A percentile compares a stretch with the other conserved stretches of the same genome.
Conservation (phyloP, 1,140 invertebrate genomes). For the Polyergus mexicanus region DNA sequence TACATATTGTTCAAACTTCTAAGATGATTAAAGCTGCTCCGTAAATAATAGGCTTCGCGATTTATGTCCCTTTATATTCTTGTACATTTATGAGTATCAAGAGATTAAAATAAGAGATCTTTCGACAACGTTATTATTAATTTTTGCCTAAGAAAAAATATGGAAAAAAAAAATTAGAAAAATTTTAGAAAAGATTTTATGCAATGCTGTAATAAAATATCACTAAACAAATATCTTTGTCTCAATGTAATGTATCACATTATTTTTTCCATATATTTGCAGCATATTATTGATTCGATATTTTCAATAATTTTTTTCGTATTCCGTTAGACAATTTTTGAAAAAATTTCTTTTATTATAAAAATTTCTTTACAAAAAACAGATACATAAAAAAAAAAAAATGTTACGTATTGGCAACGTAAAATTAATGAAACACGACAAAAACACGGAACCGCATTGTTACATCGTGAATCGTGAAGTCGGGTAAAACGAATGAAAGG, state of each 20-base stretch:
- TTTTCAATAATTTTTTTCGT: neutral
- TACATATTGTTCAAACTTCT: neutral
- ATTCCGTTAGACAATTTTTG: neutral
- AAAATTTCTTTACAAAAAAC: neutral
- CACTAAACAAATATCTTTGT: neutral
- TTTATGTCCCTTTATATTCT: neutral
- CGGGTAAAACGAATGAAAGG: neutral
- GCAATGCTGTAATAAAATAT: neutral
- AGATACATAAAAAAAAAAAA: neutral
- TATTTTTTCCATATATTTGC: neutral
- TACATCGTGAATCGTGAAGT: neutral
- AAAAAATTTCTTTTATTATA: neutral
- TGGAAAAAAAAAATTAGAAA: neutral
- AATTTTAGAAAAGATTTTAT: neutral
- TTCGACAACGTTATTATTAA: neutral
- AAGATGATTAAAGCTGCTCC: neutral
- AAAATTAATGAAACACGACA: neutral
- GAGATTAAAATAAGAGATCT: neutral
- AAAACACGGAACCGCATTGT: neutral
- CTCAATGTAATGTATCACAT: neutral
- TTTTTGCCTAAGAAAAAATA: neutral
- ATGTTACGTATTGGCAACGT: neutral
- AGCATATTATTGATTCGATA: neutral
- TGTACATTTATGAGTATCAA: neutral
- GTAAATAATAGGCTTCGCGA: neutral